A percentile compares a stretch with the other conserved stretches of the same genome.
These are phyloP conservation scores for Burhinus bistriatus DNA, from an alignment of 2,113 vertebrate genomes.

Conservation along the genomic window DNA sequence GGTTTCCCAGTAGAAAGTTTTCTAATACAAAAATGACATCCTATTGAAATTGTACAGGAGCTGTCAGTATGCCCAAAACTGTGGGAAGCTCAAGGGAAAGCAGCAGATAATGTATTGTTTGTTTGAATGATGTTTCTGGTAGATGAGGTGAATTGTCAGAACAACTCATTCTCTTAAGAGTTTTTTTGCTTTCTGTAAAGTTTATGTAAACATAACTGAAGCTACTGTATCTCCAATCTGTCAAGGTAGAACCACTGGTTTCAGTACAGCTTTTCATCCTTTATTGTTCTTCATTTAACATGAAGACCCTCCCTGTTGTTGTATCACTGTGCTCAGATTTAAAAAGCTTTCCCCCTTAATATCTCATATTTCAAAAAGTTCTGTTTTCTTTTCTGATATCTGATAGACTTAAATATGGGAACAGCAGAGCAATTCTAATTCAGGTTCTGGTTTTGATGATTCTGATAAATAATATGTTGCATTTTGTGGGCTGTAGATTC, in stretches of 20 bases:
- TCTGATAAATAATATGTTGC: not conserved
- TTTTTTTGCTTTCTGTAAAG: not conserved
- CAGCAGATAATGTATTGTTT: not conserved
- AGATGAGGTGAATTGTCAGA: not conserved
- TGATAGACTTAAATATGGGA: not conserved
- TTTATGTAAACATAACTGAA: not conserved
- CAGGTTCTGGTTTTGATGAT: not conserved
- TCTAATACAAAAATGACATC: not conserved
- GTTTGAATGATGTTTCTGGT: not conserved
- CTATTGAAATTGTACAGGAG: not conserved
- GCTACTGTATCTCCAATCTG: not conserved
- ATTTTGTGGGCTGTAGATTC: not conserved
- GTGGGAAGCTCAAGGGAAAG: not conserved
- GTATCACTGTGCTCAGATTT: not conserved
- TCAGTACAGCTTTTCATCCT: not conserved
- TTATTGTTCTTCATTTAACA: not conserved
- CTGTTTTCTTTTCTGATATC: not conserved
- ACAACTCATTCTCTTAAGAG: not conserved
- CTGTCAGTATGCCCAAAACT: not conserved
- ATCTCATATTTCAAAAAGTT: not conserved
- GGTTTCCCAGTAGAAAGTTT: not conserved
- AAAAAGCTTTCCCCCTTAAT: not conserved
- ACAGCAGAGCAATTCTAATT: not conserved
- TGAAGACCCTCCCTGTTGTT: not conserved
- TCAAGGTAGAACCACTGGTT: not conserved